Evolutionary conservation across 2,888 invertebrate genomes (phyloP).

Genomic region (Hirtodrosophila cameraria): DNA sequence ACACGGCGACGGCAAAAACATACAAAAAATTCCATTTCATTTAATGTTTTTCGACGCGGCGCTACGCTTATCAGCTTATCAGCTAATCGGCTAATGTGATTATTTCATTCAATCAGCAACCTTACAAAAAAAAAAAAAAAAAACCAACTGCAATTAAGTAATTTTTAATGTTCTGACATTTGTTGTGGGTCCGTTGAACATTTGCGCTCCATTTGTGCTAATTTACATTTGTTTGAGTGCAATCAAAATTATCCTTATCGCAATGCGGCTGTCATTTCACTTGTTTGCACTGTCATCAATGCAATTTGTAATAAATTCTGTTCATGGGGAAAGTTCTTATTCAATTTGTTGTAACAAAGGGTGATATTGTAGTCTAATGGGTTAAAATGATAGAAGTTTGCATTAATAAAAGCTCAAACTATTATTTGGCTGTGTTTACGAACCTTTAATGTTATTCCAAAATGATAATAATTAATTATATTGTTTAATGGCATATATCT

Average conservation of each 20-base stretch:
- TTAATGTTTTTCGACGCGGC: conserved; percentile 22
- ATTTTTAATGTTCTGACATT: conserved; percentile 42
- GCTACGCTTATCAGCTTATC: conserved; percentile 13
- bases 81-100: conserved; percentile 66
- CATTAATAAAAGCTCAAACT: too few relatives aligned
- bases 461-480: too few relatives aligned
- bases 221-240: conserved; percentile 60
- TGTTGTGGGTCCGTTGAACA: conserved; percentile 14
- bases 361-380: neutral
- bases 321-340: neutral
- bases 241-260: conserved; percentile 42
- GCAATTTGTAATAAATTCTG: conserved; percentile 44
- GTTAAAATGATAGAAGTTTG: too few relatives aligned
- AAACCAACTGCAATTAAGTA: conserved; percentile 40
- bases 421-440: too few relatives aligned
- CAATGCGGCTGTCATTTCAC: conserved; percentile 48
- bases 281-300: conserved; percentile 74
- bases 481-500: too few relatives aligned
- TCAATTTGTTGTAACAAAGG: neutral
- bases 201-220: conserved; percentile 37
- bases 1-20: conserved; percentile 36
- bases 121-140: too few relatives aligned
- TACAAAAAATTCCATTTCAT: conserved; percentile 10
- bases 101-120: conserved; percentile 61
- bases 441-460: too few relatives aligned